Conservation (phyloP, 1,140 invertebrate genomes). For the Propsilocerus akamusi region DNA sequence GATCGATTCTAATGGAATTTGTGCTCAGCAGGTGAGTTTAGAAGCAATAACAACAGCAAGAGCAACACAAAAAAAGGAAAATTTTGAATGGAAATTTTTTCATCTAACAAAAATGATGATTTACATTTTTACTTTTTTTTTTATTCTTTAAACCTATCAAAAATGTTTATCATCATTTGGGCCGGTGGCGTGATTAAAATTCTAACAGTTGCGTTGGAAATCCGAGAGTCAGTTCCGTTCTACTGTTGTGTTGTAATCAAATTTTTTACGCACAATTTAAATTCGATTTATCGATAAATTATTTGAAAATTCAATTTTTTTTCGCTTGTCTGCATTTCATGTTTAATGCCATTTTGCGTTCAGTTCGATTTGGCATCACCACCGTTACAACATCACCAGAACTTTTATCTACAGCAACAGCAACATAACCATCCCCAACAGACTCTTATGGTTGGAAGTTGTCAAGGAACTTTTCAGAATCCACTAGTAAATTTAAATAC, state of each 20-base stretch:
- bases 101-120: too few relatives aligned
- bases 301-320: not conserved
- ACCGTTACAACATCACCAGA: not conserved
- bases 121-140: not conserved
- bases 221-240: too few relatives aligned
- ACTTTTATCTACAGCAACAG: not conserved
- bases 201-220: too few relatives aligned
- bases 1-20: constrained; percentile 3
- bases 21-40: not conserved
- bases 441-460: not conserved
- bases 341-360: not conserved
- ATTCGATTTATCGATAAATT: not conserved
- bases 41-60: too few relatives aligned
- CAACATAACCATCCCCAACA: not conserved
- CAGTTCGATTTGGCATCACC: not conserved
- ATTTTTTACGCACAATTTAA: constrained; percentile 1
- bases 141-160: not conserved
- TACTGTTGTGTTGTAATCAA: not conserved
- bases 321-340: not conserved
- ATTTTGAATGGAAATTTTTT: too few relatives aligned
- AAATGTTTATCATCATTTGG: not conserved
- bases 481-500: constrained; percentile 1
- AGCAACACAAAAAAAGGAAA: too few relatives aligned
- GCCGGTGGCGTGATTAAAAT: too few relatives aligned
- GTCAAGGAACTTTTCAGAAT: not conserved